A percentile compares a stretch with the other conserved stretches of the same genome.
These are phyloP conservation scores for Montipora capricornis DNA, from an alignment of 64 coral and sea anemone species.

Conservation along the genomic window DNA sequence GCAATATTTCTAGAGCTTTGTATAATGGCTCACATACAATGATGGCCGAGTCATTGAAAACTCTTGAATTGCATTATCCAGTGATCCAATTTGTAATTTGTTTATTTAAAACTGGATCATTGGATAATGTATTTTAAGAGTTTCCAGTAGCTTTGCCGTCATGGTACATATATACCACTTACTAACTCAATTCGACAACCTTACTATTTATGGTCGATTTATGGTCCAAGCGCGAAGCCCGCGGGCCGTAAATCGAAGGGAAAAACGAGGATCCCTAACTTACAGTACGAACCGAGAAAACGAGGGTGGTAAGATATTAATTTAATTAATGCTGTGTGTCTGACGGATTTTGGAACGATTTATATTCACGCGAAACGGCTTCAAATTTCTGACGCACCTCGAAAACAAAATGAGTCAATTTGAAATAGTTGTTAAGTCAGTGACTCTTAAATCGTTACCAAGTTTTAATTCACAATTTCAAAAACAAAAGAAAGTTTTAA, in stretches of 20 bases:
- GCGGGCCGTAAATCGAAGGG: not conserved
- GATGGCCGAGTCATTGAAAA: no score
- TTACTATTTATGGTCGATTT: not conserved
- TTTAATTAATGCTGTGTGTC: constrained; percentile 44
- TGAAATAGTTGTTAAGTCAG: not conserved
- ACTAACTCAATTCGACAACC: not conserved
- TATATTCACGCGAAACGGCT: constrained; percentile 28
- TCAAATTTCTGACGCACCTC: constrained; percentile 36
- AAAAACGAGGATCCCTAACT: constrained; percentile 10
- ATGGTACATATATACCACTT: not conserved
- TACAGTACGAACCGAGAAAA: constrained; percentile 34
- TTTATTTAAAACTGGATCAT: no score
- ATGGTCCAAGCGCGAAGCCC: not conserved
- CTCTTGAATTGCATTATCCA: no score
- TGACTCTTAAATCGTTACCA: constrained; percentile 32
- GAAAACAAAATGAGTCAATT: constrained; percentile 36
- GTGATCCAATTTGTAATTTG: no score
- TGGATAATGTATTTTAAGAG: no score
- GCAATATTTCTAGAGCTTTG: no score
- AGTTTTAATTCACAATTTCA: not conserved
- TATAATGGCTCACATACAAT: no score
- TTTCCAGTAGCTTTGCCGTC: no score
- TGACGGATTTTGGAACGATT: constrained; percentile 25
- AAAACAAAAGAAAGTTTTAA: constrained; percentile 54
- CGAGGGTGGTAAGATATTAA: constrained; percentile 49